Conservation (phyloP, 2,113 vertebrate genomes). For the Corvus cornix region DNA sequence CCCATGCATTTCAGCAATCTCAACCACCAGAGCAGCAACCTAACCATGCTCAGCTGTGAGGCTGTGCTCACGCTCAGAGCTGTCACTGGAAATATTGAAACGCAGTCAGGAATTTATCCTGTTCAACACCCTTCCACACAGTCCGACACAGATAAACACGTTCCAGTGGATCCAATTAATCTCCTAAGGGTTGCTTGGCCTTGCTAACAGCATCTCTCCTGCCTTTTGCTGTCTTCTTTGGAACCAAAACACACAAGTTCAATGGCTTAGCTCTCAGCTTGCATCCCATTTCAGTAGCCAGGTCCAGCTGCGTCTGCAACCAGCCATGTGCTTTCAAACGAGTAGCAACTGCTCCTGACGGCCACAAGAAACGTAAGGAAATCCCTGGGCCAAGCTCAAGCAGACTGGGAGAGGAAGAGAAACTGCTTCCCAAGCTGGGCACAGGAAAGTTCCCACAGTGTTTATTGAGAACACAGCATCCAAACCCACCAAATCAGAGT, state of each 20-base stretch:
- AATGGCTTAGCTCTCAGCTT: conserved; percentile 52
- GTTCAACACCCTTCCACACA: conserved; percentile 40
- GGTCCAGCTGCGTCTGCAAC: conserved; percentile 50
- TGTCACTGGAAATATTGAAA: neutral
- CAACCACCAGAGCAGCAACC: neutral
- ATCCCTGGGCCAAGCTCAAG: neutral
- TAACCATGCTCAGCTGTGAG: neutral
- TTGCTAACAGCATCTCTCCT: neutral
- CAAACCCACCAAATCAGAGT: neutral
- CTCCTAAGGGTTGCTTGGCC: conserved; percentile 56
- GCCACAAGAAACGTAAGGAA: neutral
- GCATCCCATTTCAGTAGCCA: conserved; percentile 26
- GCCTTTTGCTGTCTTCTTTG: conserved; percentile 44
- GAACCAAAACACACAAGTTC: neutral
- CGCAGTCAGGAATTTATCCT: conserved; percentile 29
- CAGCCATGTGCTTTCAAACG: conserved; percentile 10
- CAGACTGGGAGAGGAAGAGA: neutral
- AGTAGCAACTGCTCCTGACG: neutral
- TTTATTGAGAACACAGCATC: neutral
- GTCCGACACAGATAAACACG: conserved; percentile 15
- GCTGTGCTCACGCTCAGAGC: neutral
- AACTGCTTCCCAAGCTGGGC: neutral
- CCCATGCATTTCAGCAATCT: neutral
- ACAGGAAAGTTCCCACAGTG: neutral
- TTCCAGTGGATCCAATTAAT: conserved; percentile 60